These are phyloP conservation scores for Erebia ligea DNA, from an alignment of 2,888 invertebrate genomes.

Conservation along the genomic window DNA sequence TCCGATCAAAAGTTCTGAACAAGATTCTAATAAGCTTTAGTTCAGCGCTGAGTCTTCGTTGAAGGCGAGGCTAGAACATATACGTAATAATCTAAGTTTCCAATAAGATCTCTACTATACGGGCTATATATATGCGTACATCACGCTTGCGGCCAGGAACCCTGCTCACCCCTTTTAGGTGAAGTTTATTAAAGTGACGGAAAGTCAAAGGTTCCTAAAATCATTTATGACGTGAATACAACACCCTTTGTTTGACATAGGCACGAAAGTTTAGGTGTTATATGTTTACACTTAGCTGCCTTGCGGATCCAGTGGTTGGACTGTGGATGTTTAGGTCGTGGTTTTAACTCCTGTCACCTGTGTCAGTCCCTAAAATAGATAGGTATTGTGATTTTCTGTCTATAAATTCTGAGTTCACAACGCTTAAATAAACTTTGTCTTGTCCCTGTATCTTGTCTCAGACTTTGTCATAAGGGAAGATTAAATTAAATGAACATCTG, in stretches of 20 bases:
- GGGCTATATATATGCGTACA: background rate
- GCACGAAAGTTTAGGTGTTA: background rate
- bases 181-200: slow-evolving; percentile 8
- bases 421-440: too few species aligned
- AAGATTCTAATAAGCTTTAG: too few species aligned
- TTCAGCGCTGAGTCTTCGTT: background rate
- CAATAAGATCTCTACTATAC: background rate
- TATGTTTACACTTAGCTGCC: too few species aligned
- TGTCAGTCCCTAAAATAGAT: too few species aligned
- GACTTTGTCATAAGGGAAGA: too few species aligned
- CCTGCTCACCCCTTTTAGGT: slow-evolving; percentile 1
- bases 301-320: too few species aligned
- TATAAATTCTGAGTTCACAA: too few species aligned
- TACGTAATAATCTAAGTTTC: background rate
- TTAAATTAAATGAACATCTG: too few species aligned
- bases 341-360: too few species aligned
- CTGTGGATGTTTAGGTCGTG: background rate
- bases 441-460: too few species aligned
- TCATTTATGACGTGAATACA: background rate
- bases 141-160: background rate
- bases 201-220: slow-evolving; percentile 12
- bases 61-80: background rate
- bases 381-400: too few species aligned
- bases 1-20: background rate
- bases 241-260: background rate